Conservation (phyloP, 1,140 invertebrate genomes). For the Trachymyrmex cornetzi region DNA sequence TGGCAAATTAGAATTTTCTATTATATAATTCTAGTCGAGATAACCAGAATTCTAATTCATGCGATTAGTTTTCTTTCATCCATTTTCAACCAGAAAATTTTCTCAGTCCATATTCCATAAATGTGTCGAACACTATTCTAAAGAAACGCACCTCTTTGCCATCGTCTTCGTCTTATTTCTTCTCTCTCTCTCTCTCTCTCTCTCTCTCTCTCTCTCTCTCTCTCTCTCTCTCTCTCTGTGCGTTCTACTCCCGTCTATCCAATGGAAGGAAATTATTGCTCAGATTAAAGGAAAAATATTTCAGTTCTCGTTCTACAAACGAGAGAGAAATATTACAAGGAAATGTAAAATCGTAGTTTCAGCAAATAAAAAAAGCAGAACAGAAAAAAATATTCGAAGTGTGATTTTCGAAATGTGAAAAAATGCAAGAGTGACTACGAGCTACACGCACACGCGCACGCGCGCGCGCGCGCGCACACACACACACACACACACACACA, state of each 20-base stretch:
- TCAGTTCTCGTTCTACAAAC: background rate
- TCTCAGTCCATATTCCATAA: conserved; percentile 26
- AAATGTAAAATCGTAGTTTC: background rate
- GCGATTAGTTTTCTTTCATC: too few relatives aligned
- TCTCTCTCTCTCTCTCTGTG: conserved; percentile 3
- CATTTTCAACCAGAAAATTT: too few relatives aligned
- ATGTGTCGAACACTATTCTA: conserved; percentile 44
- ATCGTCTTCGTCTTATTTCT: background rate
- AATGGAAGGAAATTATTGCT: background rate
- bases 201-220: background rate
- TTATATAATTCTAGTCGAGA: too few relatives aligned
- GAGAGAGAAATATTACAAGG: background rate
- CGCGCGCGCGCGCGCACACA: background rate
- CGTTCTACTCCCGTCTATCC: background rate
- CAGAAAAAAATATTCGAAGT: background rate
- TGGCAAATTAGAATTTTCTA: too few relatives aligned
- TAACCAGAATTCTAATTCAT: too few relatives aligned
- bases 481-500: background rate
- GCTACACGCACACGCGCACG: background rate
- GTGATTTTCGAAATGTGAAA: conserved; percentile 34
- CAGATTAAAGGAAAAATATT: background rate
- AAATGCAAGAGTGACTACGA: background rate
- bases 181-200: background rate
- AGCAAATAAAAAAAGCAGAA: background rate
- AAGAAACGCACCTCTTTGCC: background rate